A percentile compares a stretch with the other conserved stretches of the same genome.
Conservation (phyloP, 1,140 invertebrate species). For the Tyrophagus putrescentiae region DNA sequence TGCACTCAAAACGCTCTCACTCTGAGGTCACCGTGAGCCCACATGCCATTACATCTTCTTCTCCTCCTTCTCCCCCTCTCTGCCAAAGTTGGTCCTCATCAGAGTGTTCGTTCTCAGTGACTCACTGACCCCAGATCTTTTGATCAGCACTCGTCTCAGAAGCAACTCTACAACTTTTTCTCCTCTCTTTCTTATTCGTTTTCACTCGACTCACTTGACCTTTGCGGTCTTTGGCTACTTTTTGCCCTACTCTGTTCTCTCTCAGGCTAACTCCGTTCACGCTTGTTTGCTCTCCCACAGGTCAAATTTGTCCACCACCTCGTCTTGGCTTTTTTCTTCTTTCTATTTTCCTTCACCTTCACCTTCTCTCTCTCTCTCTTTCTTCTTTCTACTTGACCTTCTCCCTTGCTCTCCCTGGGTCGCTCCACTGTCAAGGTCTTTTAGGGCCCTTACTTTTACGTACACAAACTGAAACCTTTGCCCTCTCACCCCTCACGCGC, state of each 20-base stretch:
- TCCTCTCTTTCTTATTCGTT: not conserved
- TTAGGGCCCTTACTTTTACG: too few relatives aligned
- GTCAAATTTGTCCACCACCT: slow-evolving; percentile 8
- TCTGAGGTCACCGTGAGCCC: too few relatives aligned
- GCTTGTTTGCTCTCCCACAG: slow-evolving; percentile 14
- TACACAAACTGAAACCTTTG: too few relatives aligned
- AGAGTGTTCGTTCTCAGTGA: slow-evolving; percentile 1
- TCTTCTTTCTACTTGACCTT: slow-evolving; percentile 9
- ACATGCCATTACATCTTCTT: too few relatives aligned
- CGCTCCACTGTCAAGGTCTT: not conserved
- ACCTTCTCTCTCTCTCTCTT: too few relatives aligned
- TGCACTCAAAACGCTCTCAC: too few relatives aligned
- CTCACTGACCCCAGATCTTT: slow-evolving; percentile 6
- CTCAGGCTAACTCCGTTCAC: slow-evolving; percentile 1
- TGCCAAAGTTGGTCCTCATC: too few relatives aligned
- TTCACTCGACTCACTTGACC: slow-evolving; percentile 8
- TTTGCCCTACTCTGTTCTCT: not conserved
- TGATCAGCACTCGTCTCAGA: too few relatives aligned
- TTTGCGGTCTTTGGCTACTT: not conserved
- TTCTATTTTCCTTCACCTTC: too few relatives aligned
- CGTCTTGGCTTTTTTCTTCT: too few relatives aligned
- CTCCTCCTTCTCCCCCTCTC: too few relatives aligned
- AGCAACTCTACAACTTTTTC: not conserved
- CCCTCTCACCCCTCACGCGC: too few relatives aligned
- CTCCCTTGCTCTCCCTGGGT: not conserved